Evolutionary conservation across 2,113 vertebrate genomes (phyloP), one percentile per base, ranked within the genome.

Genomic region (Gallinago media): DNA sequence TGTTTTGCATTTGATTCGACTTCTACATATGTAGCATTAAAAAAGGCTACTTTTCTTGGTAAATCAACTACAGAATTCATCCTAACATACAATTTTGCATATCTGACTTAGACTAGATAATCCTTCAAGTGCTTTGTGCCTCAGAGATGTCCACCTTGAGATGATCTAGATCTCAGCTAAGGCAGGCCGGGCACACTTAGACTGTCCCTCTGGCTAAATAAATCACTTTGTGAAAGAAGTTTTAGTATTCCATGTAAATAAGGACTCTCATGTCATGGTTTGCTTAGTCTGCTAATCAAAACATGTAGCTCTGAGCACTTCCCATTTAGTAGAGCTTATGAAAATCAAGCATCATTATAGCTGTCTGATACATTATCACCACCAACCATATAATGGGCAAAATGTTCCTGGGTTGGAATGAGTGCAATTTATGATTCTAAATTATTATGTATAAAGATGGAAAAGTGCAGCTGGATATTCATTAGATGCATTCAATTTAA

Each of bases 321-420:
- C 50, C 38, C 61, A 75, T 95, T 97, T 95, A 88, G 63, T 55
- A 40, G 54, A 88, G 68, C 75, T 94, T 92, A 96, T 65, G 96
- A 95, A 97, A 97, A 96, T 89, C 86, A 95, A 95, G 94, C 75
- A 42, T 93, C 88, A 61, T 96, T 95, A 95, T 93, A 92, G 71
- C 80, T 73, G 68, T 70, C 93, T 94, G 94, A 86, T 91, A 59
- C 61, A 79, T 92, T 77, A 87, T 93, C 62, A 88, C 88, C 70
- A 87, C 85, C 80, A 97, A 79, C 74, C 86, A 85, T 38, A 68
- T 84, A 96, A 91, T 87, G 88, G 92, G 65, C 55, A 90, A 73
- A 96, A 95, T 92, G 73, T 95, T 95, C 75, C 71, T 59, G 88
- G n/a, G 34, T 74, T 96, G 78, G 63, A 96, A 91, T 1, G 23